phyloP scores from a whole-genome alignment of 1,140 invertebrate species.

The Drosophila micromelanica region DNA sequence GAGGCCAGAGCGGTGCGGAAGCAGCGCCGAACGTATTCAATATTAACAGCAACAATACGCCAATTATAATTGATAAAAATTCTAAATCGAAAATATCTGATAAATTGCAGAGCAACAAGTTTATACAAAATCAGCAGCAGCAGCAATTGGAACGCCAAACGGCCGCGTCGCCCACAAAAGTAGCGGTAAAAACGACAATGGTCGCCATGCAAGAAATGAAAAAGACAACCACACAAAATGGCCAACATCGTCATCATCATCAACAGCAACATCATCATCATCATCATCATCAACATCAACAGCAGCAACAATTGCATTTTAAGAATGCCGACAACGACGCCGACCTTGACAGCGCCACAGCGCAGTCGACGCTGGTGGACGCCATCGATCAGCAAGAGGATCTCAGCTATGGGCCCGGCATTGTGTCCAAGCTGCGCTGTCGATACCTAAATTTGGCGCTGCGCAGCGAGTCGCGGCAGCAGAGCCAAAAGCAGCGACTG shows the following conservation, averaged over 20 bases:
- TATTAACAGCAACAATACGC: constrained; percentile 34
- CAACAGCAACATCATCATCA: constrained; percentile 45
- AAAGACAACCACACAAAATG: constrained; percentile 78
- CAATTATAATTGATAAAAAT: constrained; percentile 44
- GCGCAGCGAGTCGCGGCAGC: constrained; percentile 87
- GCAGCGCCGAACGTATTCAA: constrained; percentile 19
- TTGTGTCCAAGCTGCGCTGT: constrained; percentile 93
- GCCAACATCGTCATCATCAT: constrained; percentile 69
- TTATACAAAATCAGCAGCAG: constrained; percentile 70
- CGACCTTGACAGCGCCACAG: constrained; percentile 15
- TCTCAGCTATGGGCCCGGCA: constrained; percentile 95
- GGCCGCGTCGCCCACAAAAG: constrained; percentile 70
- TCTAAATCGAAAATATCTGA: constrained; percentile 76
- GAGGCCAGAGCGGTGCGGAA: constrained; percentile 71
- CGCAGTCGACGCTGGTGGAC: constrained; percentile 6
- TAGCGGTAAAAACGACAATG: constrained; percentile 83
- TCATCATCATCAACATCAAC: constrained; percentile 23
- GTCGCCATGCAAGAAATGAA: constrained; percentile 84
- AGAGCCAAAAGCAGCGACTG: constrained; percentile 88
- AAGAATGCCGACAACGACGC: constrained; percentile 14
- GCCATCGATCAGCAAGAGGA: constrained; percentile 86
- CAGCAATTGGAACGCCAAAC: constrained; percentile 35
- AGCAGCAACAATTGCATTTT: constrained; percentile 15
- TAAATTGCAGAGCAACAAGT: constrained; percentile 81
- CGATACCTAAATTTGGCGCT: constrained; percentile 93